These are phyloP conservation scores for Ailuropoda melanoleuca DNA, from an alignment of 2,113 vertebrate genomes.

Conservation along the genomic window DNA sequence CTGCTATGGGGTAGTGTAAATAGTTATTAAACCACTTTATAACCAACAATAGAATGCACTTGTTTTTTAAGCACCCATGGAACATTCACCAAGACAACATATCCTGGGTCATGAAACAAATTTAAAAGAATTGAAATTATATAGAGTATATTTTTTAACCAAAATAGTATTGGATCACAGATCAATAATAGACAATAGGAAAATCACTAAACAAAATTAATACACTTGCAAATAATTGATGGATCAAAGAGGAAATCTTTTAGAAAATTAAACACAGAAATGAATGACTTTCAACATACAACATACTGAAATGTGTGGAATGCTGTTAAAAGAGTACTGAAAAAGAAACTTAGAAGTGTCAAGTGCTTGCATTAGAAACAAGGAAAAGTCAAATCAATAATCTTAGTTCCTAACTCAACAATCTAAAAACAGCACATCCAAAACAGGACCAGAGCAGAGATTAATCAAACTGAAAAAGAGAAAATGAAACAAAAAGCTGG, in stretches of 20 bases:
- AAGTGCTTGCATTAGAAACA: background rate
- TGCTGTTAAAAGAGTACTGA: background rate
- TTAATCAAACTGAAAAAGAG: background rate
- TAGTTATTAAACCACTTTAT: background rate
- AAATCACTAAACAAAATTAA: background rate
- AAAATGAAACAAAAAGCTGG: background rate
- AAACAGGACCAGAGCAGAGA: background rate
- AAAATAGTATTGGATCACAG: background rate
- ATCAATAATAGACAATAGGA: background rate
- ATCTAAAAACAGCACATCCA: background rate
- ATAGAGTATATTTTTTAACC: background rate
- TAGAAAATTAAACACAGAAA: background rate
- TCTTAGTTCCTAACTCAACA: background rate
- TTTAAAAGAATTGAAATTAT: background rate
- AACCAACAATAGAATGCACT: background rate
- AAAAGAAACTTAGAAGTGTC: background rate
- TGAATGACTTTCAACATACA: background rate
- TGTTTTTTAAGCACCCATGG: background rate
- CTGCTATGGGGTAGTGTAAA: background rate
- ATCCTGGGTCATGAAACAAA: background rate
- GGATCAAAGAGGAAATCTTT: background rate
- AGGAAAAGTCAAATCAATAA: background rate
- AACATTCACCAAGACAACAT: background rate
- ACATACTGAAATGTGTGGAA: background rate
- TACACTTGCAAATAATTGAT: background rate